Base-by-base conservation (phyloP, 2,113 vertebrate species). In the Serilophus lunatus region DNA sequence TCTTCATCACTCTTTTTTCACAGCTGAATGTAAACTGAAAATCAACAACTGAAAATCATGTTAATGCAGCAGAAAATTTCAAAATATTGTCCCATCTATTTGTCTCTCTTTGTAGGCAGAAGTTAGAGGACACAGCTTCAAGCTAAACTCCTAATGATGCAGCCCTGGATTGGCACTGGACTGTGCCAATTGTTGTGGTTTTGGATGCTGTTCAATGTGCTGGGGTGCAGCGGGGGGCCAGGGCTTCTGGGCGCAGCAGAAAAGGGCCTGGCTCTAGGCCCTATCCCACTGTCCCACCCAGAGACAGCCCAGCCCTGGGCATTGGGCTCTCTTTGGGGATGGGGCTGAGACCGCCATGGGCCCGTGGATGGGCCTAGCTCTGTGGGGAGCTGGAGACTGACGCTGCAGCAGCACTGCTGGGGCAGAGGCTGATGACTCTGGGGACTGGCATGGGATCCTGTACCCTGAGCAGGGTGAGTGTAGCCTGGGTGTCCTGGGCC, bases 361-460 rank as follows among this genome's bases (percentile, higher is more conserved):
- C 1, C 7, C 2, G 0, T 0, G 1, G 12, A 4, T 10, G 6
- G 36, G 28, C 13, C 33, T 2, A 3, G 65, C 38, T 71, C 64
- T 26, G 26, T 53, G 72, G 5, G 20, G 26, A 65, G 18, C 28
- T 53, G 80, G 56, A 83, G 50, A 44, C 25, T 0, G 0, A 24
- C 36, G 44, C 13, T 17, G 6, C 26, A 38, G n/a, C 2, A 13
- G 11, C 3, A 1, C 23, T 3, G 3, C 14, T 25, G 33, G 24
- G 35, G 6, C 49, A 45, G 19, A 9, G 3, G 2, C 40, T 59
- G 38, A 40, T 0, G 4, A 40, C 45, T 24, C 10, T 44, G 3
- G 28, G n/a, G 12, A 17, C n/a, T 45, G 47, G 28, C 45, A 10
- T 0, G 12, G 40, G 19, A 40, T 33, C 28, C 63, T 44, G 13